These are phyloP conservation scores for Papio anubis DNA, from an alignment of 2,113 vertebrate species.

Conservation along the genomic window DNA sequence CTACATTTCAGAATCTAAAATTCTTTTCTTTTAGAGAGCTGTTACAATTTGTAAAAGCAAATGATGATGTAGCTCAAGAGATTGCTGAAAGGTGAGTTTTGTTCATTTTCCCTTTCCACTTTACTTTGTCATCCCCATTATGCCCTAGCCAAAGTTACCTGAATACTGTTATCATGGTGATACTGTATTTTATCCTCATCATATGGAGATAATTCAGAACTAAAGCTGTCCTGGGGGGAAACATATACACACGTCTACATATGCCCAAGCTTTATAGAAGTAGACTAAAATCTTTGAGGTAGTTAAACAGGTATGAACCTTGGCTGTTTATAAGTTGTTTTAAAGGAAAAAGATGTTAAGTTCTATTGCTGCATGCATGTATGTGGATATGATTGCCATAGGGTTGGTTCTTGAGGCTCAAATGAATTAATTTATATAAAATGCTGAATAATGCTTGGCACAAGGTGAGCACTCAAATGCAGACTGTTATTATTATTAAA, in stretches of 20 bases:
- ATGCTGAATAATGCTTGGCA: not conserved
- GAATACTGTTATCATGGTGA: constrained; percentile 19
- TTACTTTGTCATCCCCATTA: not conserved
- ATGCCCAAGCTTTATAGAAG: not conserved
- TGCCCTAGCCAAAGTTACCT: not conserved
- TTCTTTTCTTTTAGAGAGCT: constrained; percentile 88
- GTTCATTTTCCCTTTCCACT: constrained; percentile 49
- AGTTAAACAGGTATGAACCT: not conserved
- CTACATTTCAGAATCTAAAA: not conserved
- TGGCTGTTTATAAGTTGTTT: not conserved
- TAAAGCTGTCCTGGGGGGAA: not conserved
- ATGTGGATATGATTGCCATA: not conserved
- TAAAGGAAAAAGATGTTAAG: not conserved
- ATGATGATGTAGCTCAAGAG: constrained; percentile 91
- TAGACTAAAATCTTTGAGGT: constrained; percentile 15
- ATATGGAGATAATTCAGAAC: not conserved
- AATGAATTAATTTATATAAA: constrained; percentile 8
- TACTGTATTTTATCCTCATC: not conserved
- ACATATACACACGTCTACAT: not conserved
- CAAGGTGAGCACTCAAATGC: not conserved
- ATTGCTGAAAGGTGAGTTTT: constrained; percentile 91
- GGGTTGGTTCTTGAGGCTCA: not conserved
- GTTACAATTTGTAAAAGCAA: constrained; percentile 93
- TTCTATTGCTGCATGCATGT: not conserved
- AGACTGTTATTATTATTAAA: not conserved